These are phyloP conservation scores for Sarcophaga peregrina DNA, from an alignment of 1,140 invertebrate species.

Conservation along the genomic window DNA sequence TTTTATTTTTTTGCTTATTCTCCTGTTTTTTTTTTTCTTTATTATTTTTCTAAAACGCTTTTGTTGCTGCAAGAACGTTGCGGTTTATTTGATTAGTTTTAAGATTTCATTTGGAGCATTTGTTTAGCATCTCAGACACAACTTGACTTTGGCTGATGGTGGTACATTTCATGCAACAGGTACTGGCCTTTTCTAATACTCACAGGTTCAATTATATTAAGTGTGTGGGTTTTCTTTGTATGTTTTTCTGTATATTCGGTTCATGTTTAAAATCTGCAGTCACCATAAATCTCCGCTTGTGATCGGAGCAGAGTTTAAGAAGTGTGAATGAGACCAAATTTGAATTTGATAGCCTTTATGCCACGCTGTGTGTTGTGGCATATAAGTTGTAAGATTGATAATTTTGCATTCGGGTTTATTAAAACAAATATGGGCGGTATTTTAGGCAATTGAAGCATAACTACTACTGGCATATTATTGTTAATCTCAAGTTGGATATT, in stretches of 20 bases:
- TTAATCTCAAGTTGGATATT: no score
- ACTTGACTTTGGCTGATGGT: background rate
- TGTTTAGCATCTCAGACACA: background rate
- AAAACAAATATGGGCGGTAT: no score
- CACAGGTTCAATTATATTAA: background rate
- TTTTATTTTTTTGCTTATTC: background rate
- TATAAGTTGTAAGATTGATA: background rate
- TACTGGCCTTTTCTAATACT: background rate
- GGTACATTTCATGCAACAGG: background rate
- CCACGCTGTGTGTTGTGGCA: background rate
- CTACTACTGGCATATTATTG: no score
- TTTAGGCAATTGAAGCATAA: no score
- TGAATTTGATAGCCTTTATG: background rate
- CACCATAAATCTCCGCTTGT: background rate
- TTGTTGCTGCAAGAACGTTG: background rate
- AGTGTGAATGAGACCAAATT: conserved; percentile 18
- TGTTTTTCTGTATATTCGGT: background rate
- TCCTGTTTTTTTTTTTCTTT: background rate
- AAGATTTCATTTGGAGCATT: conserved; percentile 27
- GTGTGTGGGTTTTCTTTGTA: background rate
- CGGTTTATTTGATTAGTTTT: conserved; percentile 36
- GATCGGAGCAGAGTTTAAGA: background rate
- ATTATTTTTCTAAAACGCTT: background rate
- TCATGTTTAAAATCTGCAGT: background rate
- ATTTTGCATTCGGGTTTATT: no score